Evolutionary conservation across 2,888 invertebrate species (phyloP), one percentile per base, ranked within the genome.

Genomic region (Cerastis rubricosa): DNA sequence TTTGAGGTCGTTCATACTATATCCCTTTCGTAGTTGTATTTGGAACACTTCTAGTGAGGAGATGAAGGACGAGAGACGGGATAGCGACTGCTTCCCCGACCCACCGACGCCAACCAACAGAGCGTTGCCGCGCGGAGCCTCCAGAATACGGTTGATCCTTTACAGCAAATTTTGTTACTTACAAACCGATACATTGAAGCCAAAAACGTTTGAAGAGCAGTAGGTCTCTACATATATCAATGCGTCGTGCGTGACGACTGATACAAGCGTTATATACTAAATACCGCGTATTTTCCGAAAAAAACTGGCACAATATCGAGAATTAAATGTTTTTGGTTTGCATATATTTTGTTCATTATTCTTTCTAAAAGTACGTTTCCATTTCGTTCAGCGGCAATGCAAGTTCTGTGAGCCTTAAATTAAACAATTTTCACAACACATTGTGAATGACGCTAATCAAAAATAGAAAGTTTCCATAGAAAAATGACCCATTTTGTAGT

Each of bases 51-150:
- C 99, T 67, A 99, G 97, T 0, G 98, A 98, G 9, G 99, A 98
- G 80, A 99, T 99, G 92, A 98, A 99, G 0, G 99, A 98, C 0
- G 99, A 98, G 29, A 99, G 96, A 73, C 99, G 97, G 0, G 99
- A 98, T 63, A 99, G 96, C 7, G 99, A 99, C 94, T 99, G 99
- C 92, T 99, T 99, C 69, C 99, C 99, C 76, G 99, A 99, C 51
- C 99, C 99, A 61, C 99, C 99, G 0, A 99, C 99, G 45, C 99
- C 99, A 40, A 99, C 98, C 25, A 99, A 95, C 45, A 99, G 95
- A 0, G 99, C 99, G 92, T 99, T 99, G 22, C 99, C 99, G 88
- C 99, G 97, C 0, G 99, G 99, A 2, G 98, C 98, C 94, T 99
- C 99, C 90, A 99, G 95, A 86, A 99, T 99, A 75, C 99, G 98